Evolutionary conservation across 2,113 vertebrate species (phyloP), one percentile per base, ranked within the genome.

Genomic region (Illadopsis cleaveri): DNA sequence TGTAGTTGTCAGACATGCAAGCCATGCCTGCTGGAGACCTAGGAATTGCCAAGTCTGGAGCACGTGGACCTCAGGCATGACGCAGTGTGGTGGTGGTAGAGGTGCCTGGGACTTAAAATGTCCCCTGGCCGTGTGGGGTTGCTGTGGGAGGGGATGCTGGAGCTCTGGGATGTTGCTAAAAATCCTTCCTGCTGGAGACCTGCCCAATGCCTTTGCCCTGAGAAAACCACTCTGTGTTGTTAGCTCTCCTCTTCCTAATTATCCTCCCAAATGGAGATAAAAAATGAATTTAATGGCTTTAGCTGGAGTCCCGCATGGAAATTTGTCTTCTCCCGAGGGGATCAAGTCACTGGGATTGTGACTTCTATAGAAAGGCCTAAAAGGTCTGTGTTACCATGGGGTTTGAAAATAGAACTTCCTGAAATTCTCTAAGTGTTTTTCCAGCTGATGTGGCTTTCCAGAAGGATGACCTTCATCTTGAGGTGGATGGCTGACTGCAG

Each of bases 351-450:
- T 57, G 56, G n/a, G 47, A 92, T 86, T 0, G 4, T 86, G 64
- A 68, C 64, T 90, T 21, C 62, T 48, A 11, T 44, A 86, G 62
- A 56, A 92, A 56, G 61, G 27, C 35, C 15, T 50, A 28, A 37
- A 92, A 80, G 12, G 15, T 21, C 75, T 62, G 28, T 70, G 57
- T 88, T 77, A 58, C 62, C 20, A 8, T 47, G 44, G 45, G 50
- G 38, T 31, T 96, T 73, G 87, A 85, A 96, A 95, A 91, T 44
- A 90, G 79, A 90, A 66, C 51, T 87, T 84, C 51, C 16, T 83
- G 22, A 88, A 56, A 60, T 57, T 71, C 56, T 84, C 14, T 42
- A 28, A 65, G 35, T 85, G 51, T 66, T 93, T 94, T 93, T 75
- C 48, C 50, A 69, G 90, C 62, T 93, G 16, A 47, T 61, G 27